Base-by-base conservation (phyloP, 2,797 vertebrate species). In the Lithobates pipiens region DNA sequence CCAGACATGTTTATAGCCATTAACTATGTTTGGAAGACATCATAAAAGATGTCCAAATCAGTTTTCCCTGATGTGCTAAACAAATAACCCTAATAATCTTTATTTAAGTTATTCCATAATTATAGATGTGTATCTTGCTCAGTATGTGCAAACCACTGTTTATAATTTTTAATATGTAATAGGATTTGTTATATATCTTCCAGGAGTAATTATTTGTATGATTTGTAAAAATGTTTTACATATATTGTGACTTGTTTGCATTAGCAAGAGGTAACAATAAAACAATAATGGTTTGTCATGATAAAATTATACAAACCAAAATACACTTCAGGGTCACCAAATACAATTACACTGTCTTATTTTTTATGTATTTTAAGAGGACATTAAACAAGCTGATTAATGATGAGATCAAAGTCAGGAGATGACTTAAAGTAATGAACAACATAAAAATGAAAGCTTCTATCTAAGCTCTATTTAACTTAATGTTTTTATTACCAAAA, bases 401-500 rank as follows among this genome's bases (percentile, higher is more conserved):
- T 82, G 61, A 39, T 27, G 54, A 32, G 25, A 82, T 73, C 76
- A 79, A 78, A 84, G 76, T n/a, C 67, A 72, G 54, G n/a, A 68
- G 46, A 78, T 70, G 72, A 69, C 77, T 77, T 72, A 34, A 25
- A 68, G 78, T 82, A 82, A 86, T 67, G 67, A 82, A 67, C 73
- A 77, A 71, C 74, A 82, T 86, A 77, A 86, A 78, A 86, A 86
- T 36, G 27, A 29, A 86, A 77, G 85, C 69, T 36, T 80, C 68
- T 57, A n/a, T 71, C n/a, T 80, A 80, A 80, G 78, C 78, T 71
- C 78, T 71, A 29, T 70, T 70, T 80, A 80, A 80, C 78, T 36
- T 80, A 80, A 80, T 71, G 46, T 61, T 80, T 79, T 72, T 80
- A 80, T 72, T 67, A 69, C 21, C 78, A 57, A 72, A 80, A 57